These are phyloP conservation scores for Dynastes grantii DNA, from an alignment of 2,888 invertebrate genomes.

Conservation along the genomic window DNA sequence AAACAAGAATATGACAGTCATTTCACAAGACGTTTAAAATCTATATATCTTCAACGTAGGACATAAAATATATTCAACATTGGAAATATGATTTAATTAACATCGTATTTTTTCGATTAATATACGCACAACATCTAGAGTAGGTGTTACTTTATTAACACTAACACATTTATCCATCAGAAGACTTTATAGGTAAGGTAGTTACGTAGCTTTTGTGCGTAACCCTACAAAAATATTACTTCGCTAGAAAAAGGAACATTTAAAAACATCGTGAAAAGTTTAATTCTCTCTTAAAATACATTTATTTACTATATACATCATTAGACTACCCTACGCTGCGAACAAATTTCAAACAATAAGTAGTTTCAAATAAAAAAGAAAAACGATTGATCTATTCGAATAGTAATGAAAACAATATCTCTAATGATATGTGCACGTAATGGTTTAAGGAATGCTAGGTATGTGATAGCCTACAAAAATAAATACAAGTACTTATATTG, in stretches of 20 bases:
- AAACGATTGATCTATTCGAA: background rate
- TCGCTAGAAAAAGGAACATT: conserved; percentile 36
- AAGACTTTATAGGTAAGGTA: conserved; percentile 54
- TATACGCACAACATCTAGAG: conserved; percentile 32
- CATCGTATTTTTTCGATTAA: conserved; percentile 8
- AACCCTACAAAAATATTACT: conserved; percentile 50
- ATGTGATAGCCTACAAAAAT: background rate
- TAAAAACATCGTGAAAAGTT: conserved; percentile 31
- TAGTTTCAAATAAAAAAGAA: background rate
- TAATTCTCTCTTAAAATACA: conserved; percentile 36
- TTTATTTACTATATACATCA: conserved; percentile 24
- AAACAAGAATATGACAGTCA: conserved; percentile 25
- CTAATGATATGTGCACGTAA: background rate
- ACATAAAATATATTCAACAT: conserved; percentile 26
- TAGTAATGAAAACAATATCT: background rate
- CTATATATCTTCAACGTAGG: conserved; percentile 20
- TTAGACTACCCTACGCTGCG: background rate
- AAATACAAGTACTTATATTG: conserved; percentile 41
- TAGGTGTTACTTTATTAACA: conserved; percentile 10
- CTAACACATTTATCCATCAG: conserved; percentile 28
- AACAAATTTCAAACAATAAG: background rate
- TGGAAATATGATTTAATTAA: background rate
- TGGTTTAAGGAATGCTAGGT: background rate
- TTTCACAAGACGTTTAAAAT: conserved; percentile 38
- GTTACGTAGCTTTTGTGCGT: conserved; percentile 57